These are phyloP conservation scores for Lochmaea capreae DNA, from an alignment of 2,888 invertebrate species.

Conservation along the genomic window DNA sequence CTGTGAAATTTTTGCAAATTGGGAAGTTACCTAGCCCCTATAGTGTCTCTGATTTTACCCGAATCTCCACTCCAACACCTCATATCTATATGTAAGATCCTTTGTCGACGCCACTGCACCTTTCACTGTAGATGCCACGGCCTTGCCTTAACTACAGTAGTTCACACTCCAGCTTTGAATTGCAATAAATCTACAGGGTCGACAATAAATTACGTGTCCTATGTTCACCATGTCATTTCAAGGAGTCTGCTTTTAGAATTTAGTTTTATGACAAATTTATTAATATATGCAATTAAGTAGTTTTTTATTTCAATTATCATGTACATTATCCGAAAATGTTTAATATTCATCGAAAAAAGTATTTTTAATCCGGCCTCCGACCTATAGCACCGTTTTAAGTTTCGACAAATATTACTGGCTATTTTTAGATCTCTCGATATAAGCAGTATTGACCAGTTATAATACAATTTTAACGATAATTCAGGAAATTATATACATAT, in stretches of 20 bases:
- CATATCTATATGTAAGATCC: too few species aligned
- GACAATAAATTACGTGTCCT: neutral
- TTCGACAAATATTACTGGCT: neutral
- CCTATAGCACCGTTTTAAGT: neutral
- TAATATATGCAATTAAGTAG: too few species aligned
- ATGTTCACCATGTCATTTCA: neutral
- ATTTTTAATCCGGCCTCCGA: neutral
- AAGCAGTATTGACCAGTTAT: neutral
- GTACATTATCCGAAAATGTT: too few species aligned
- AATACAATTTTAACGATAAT: neutral
- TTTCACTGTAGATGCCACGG: neutral
- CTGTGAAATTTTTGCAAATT: too few species aligned
- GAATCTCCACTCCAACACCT: too few species aligned
- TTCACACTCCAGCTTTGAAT: neutral
- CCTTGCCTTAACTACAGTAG: neutral
- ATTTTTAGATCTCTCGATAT: neutral
- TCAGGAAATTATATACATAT: neutral
- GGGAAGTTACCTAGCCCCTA: too few species aligned
- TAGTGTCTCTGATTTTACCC: too few species aligned
- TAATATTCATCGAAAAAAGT: too few species aligned
- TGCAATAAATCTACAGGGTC: conserved; percentile 2
- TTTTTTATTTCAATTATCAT: neutral
- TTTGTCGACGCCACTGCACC: neutral
- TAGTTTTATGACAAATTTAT: neutral
- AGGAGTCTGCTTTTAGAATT: neutral